phyloP scores from a whole-genome alignment of 2,113 vertebrate genomes.

The Andinoacara biseriatus region DNA sequence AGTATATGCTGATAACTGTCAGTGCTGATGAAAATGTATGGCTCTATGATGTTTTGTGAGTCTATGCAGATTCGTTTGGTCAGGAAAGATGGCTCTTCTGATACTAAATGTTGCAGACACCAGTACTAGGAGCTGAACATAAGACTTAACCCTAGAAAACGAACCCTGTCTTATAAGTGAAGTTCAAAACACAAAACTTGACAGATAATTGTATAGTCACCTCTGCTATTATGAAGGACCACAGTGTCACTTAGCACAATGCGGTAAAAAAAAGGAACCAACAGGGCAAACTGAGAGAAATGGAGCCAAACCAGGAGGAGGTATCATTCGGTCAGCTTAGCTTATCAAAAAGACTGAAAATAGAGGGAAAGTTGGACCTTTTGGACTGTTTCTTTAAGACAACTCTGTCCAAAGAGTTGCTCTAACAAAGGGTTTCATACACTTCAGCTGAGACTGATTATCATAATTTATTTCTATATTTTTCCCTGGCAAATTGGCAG shows the following conservation, averaged over 20 bases:
- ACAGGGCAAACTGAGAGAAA: not conserved
- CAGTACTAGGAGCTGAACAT: accelerated
- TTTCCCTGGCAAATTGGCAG: too few relatives aligned
- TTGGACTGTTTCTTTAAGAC: not conserved
- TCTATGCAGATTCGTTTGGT: not conserved
- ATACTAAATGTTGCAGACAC: not conserved
- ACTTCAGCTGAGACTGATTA: too few relatives aligned
- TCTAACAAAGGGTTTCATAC: too few relatives aligned
- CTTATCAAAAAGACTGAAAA: not conserved
- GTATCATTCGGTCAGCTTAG: not conserved
- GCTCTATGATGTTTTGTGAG: not conserved
- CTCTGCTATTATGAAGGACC: not conserved
- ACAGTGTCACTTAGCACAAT: not conserved
- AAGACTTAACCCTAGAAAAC: too few relatives aligned
- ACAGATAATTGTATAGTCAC: not conserved
- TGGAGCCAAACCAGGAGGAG: not conserved
- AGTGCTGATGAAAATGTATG: not conserved
- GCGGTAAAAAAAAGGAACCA: not conserved
- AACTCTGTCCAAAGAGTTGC: too few relatives aligned
- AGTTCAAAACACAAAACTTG: not conserved
- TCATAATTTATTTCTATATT: too few relatives aligned
- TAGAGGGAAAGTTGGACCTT: not conserved
- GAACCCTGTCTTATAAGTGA: not conserved
- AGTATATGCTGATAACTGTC: too few relatives aligned
- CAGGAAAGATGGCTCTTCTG: accelerated